Base-by-base conservation (phyloP, 2,888 invertebrate genomes). In the Cremastinae sp. region DNA sequence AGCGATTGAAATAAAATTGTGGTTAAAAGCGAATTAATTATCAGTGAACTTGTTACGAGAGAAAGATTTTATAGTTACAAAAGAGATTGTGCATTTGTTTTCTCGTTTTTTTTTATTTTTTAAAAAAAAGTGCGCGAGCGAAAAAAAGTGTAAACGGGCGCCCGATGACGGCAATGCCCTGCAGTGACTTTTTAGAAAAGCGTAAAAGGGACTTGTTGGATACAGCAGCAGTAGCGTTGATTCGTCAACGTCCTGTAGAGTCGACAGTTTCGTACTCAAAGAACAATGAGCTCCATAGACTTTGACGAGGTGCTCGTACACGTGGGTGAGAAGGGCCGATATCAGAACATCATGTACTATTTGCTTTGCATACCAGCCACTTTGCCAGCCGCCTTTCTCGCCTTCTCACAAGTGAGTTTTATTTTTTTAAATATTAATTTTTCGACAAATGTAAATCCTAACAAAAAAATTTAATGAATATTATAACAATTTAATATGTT, bases 331-430 rank as follows among this genome's bases (percentile, higher is more conserved):
- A 91, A 91, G 80, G 94, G 94, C 14, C 90, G 90, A 78, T 94
- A 94, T 90, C 94, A 94, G 84, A 90, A 92, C 70, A 86, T 93
- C 73, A 90, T 93, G 81, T 93, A 93, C 85, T 93, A 93, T 82
- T 86, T 94, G 69, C 90, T 94, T 28, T 93, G 94, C 85, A 93
- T 93, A 72, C 90, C 94, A 14, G 93, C 94, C 0, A 92, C 93
- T 8, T 90, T 94, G 78, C 93, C 94, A 0, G 93, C 93, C 2
- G 93, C 93, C 0, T 94, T 93, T 82, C 90, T 93, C 71, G 93
- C 93, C 5, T 93, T 94, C 84, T 93, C 93, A 43, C 94, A 93
- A 91, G 93, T 93, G 81, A 90, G 65, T 2, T 2, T 22, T 1
- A 9, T 45, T 10, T 1, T 12, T 9, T 20, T 3, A 20, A 5